These are phyloP conservation scores for Hypotaenidia okinawae DNA, from an alignment of 2,797 vertebrate genomes.

Conservation along the genomic window DNA sequence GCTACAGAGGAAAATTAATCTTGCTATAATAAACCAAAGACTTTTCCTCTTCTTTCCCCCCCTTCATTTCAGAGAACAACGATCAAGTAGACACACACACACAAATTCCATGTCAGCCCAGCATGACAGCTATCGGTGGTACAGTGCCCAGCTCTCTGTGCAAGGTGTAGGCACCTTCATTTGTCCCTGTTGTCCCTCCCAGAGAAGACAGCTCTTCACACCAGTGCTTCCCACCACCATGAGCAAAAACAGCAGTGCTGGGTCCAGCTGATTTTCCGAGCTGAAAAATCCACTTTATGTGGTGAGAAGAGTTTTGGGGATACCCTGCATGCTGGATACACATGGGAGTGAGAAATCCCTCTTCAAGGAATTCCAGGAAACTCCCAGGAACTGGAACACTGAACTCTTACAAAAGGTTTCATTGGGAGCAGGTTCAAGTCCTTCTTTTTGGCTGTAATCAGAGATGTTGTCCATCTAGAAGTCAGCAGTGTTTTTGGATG, in stretches of 20 bases:
- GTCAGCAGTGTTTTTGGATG: not conserved
- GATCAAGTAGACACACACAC: fast-evolving
- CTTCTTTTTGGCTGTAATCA: not conserved
- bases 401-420: not conserved
- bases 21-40: not conserved
- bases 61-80: not conserved
- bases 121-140: fast-evolving
- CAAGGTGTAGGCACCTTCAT: not conserved
- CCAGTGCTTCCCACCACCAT: not conserved
- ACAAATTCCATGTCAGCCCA: not conserved
- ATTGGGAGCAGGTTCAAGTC: not conserved
- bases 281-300: not conserved
- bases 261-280: not conserved
- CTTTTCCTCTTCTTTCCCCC: too few relatives aligned
- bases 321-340: not conserved
- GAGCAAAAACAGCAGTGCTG: not conserved
- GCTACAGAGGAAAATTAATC: fast-evolving
- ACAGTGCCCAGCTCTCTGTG: fast-evolving
- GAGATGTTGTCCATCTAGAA: not conserved
- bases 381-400: not conserved
- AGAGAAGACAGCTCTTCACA: not conserved
- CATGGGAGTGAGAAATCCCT: not conserved
- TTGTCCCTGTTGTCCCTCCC: not conserved
- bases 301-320: not conserved
- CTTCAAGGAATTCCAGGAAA: not conserved